phyloP scores from a whole-genome alignment of 1,140 invertebrate genomes.

The Drosophila sturtevanti region DNA sequence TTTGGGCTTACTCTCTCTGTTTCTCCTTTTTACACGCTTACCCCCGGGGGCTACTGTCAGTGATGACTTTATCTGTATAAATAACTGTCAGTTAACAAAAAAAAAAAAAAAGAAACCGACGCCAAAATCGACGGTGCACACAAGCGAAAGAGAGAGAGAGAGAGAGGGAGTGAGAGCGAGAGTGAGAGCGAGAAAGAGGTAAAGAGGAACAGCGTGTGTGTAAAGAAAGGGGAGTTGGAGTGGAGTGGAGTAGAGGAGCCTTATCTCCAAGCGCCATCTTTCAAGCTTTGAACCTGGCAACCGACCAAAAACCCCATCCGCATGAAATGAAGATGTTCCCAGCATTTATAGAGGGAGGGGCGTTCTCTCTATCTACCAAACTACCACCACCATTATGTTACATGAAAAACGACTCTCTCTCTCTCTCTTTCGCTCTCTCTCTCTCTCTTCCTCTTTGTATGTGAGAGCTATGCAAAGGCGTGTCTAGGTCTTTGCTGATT shows the following conservation, averaged over 20 bases:
- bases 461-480: slow-evolving; percentile 2
- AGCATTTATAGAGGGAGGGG: slow-evolving; percentile 24
- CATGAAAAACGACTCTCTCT: background rate
- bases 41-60: slow-evolving; percentile 62
- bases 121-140: background rate
- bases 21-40: slow-evolving; percentile 14
- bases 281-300: slow-evolving; percentile 39
- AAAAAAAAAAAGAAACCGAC: slow-evolving; percentile 16
- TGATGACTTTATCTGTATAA: slow-evolving; percentile 81
- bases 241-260: background rate
- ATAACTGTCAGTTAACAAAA: slow-evolving; percentile 66
- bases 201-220: background rate
- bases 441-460: background rate
- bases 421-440: background rate
- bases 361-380: slow-evolving; percentile 40
- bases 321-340: slow-evolving; percentile 49
- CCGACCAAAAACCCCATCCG: slow-evolving; percentile 24
- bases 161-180: background rate
- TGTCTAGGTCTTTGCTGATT: background rate
- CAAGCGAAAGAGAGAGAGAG: slow-evolving; percentile 10
- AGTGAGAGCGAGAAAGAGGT: background rate
- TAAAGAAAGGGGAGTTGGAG: background rate
- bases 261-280: slow-evolving; percentile 66
- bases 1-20: background rate
- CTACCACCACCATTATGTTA: slow-evolving; percentile 32